Conservation (phyloP, 2,113 vertebrate species). For the Corvus moneduloides region DNA sequence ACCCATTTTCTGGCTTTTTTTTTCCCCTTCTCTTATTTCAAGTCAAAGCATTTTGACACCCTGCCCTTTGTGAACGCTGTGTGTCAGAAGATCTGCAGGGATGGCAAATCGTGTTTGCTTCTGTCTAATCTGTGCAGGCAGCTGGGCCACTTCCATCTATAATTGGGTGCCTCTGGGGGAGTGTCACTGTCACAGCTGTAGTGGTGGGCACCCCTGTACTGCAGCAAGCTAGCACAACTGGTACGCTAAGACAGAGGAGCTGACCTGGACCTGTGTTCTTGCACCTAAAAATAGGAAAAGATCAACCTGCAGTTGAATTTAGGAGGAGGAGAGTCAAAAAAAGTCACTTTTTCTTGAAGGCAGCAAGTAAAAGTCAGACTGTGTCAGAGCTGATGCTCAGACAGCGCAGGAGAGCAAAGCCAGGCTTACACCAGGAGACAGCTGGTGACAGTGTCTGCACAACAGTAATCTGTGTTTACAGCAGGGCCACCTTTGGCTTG, state of each 20-base stretch:
- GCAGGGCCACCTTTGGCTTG: neutral
- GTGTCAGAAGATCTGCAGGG: slow-evolving; percentile 29
- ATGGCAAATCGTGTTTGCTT: slow-evolving; percentile 43
- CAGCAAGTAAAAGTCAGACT: neutral
- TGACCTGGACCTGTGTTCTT: neutral
- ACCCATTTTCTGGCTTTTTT: slow-evolving; percentile 9
- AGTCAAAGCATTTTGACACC: slow-evolving; percentile 17
- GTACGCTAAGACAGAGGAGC: neutral
- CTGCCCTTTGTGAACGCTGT: slow-evolving; percentile 16
- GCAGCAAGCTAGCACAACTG: neutral
- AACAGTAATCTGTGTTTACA: neutral
- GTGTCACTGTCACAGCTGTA: neutral
- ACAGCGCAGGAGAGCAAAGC: neutral
- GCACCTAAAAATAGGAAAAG: neutral
- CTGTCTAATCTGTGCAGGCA: slow-evolving; percentile 44
- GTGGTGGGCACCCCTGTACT: neutral
- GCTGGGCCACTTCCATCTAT: neutral
- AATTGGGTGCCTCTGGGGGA: neutral
- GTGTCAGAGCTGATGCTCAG: neutral
- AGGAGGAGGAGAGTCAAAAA: neutral
- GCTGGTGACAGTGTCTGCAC: neutral
- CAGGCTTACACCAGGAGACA: neutral
- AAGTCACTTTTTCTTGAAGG: neutral
- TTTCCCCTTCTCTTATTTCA: neutral
- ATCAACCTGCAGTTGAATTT: neutral